These are phyloP conservation scores for Vesta saturnalis DNA, from an alignment of 2,888 invertebrate species.

Conservation along the genomic window DNA sequence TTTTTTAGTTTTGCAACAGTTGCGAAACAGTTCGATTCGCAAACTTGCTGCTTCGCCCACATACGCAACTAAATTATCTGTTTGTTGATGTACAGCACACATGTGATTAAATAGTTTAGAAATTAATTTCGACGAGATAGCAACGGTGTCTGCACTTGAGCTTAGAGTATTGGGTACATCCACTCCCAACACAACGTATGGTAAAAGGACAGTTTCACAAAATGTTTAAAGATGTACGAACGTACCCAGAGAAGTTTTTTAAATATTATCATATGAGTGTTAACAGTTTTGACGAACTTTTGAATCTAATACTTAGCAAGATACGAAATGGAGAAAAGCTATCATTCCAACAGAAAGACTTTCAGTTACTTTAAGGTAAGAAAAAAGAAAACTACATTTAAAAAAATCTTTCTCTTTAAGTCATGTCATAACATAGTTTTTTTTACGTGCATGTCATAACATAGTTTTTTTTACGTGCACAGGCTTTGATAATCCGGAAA, in stretches of 20 bases:
- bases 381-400: not conserved
- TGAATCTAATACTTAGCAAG: not conserved
- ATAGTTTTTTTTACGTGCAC: no score
- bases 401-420: not conserved
- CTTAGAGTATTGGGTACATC: constrained; percentile 9
- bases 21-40: not conserved
- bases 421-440: not conserved
- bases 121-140: no score
- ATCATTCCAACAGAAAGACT: constrained; percentile 1
- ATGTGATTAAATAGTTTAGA: constrained; percentile 2
- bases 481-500: no score
- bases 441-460: no score
- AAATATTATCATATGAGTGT: not conserved
- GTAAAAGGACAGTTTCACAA: constrained; percentile 2
- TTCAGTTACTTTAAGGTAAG: not conserved
- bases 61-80: not conserved
- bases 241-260: constrained; percentile 6
- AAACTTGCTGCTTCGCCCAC: not conserved
- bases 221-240: constrained; percentile 5
- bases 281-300: not conserved
- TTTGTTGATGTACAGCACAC: constrained; percentile 2
- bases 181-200: not conserved
- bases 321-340: not conserved
- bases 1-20: not conserved
- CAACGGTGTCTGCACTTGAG: not conserved